A percentile compares a stretch with the other conserved stretches of the same genome.
These are phyloP conservation scores for Harlomillsia oculata DNA, from an alignment of 1,140 invertebrate genomes.

Conservation along the genomic window DNA sequence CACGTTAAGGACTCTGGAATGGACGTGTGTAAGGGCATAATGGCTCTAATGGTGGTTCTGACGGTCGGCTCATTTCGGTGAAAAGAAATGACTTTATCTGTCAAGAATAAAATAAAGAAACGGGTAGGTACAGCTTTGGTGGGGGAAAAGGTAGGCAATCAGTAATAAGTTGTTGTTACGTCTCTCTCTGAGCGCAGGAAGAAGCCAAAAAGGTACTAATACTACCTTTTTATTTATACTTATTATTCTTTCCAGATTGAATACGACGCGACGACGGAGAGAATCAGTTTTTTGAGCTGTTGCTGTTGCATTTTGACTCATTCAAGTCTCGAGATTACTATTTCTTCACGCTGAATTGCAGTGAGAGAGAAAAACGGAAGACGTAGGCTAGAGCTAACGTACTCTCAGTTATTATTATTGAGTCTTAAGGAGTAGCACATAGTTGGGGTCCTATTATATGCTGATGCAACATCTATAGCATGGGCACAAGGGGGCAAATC, in stretches of 20 bases:
- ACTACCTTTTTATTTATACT: too few relatives aligned
- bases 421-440: background rate
- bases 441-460: constrained; percentile 19
- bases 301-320: too few relatives aligned
- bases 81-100: constrained; percentile 27
- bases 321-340: too few relatives aligned
- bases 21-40: background rate
- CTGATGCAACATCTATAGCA: constrained; percentile 11
- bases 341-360: too few relatives aligned
- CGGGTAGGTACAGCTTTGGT: background rate
- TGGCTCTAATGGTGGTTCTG: constrained; percentile 5
- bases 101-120: constrained; percentile 23
- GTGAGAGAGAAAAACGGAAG: background rate
- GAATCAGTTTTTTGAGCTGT: too few relatives aligned
- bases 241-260: too few relatives aligned
- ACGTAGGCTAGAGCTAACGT: background rate
- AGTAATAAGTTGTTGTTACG: too few relatives aligned
- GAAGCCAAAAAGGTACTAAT: too few relatives aligned
- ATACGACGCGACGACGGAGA: too few relatives aligned
- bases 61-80: constrained; percentile 11
- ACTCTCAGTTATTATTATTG: background rate
- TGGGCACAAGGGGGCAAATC: constrained; percentile 23
- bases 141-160: too few relatives aligned
- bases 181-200: too few relatives aligned
- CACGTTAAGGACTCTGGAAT: background rate